These are phyloP conservation scores for Pica pica DNA, from an alignment of 2,113 vertebrate genomes.

Conservation along the genomic window DNA sequence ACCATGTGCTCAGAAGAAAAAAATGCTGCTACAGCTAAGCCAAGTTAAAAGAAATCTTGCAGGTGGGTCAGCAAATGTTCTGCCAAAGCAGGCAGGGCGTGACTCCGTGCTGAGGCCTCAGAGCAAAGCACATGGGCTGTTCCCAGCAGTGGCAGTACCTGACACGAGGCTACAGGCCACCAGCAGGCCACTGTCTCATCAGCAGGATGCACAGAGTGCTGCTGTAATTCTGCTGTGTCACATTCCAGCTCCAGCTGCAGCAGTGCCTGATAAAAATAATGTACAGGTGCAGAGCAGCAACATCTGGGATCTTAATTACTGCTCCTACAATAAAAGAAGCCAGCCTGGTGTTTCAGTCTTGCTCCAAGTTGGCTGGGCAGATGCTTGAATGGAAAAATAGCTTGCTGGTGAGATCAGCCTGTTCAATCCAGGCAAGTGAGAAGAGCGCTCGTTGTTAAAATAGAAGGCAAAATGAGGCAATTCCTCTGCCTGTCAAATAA, in stretches of 20 bases:
- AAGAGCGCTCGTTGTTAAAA: background rate
- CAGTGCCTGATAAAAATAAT: background rate
- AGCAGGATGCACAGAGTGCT: background rate
- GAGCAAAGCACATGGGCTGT: background rate
- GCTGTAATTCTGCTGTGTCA: background rate
- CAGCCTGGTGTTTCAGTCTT: fast-evolving
- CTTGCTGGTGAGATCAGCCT: conserved; percentile 7
- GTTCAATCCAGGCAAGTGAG: background rate
- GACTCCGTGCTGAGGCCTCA: background rate
- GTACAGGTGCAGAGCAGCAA: background rate
- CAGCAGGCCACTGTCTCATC: background rate
- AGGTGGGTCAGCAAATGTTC: background rate
- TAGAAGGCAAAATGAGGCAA: background rate
- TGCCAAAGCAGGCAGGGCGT: background rate
- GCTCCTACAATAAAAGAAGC: background rate
- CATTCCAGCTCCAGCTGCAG: background rate
- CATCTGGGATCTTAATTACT: background rate
- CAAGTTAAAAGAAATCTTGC: background rate
- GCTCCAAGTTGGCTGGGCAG: background rate
- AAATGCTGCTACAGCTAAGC: background rate
- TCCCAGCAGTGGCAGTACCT: background rate
- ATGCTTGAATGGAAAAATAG: conserved; percentile 4
- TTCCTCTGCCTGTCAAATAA: background rate
- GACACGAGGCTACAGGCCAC: background rate
- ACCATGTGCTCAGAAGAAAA: background rate